Base-by-base conservation (phyloP, 1,140 invertebrate genomes). In the Drosophila watanabei region DNA sequence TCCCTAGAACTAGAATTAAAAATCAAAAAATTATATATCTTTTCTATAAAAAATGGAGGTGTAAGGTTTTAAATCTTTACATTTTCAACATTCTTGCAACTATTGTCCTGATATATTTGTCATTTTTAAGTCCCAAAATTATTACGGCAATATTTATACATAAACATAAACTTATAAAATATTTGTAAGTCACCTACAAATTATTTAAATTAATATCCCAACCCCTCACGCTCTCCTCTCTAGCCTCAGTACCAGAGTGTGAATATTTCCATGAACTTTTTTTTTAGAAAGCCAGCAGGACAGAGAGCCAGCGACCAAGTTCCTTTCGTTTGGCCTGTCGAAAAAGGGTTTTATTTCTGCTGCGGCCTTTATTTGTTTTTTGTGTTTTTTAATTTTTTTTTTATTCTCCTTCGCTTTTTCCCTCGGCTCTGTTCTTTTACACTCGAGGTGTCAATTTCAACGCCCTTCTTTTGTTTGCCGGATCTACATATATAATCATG, bases 371-470 rank as follows among this genome's bases (percentile, higher is more conserved):
- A 75, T 69, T 82, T 79, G 75, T 78, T 69, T 64, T 75, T 66
- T 46, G 18, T 18, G 39, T 75, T 33, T 39, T 13, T 16, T 13
- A 14, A 14, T 33, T 9, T 33, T 30, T 49, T 41, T 49, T 51
- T 59, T 56, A 49, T 49, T 65, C 41, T 41, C 43, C 62, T 60
- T 51, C 51, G 32, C 66, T 80, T 73, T 54, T 75, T 75, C 82
- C 83, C 75, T 79, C 80, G 75, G 69, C 37, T 56, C 71, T 73
- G 71, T 75, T 75, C 73, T 79, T 85, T 90, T 86, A 90, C 85
- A 89, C 86, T 82, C 75, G 85, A 89, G 85, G 85, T 89, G 85
- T 89, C 85, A 89, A 89, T 90, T 89, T 89, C 85, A 89, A 89
- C 85, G 85, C 85, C 85, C 85, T 89, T 89, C 85, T 70, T 91